A percentile compares a stretch with the other conserved stretches of the same genome.
Evolutionary conservation across 2,797 vertebrate species (phyloP).

Genomic region (Chanos chanos): DNA sequence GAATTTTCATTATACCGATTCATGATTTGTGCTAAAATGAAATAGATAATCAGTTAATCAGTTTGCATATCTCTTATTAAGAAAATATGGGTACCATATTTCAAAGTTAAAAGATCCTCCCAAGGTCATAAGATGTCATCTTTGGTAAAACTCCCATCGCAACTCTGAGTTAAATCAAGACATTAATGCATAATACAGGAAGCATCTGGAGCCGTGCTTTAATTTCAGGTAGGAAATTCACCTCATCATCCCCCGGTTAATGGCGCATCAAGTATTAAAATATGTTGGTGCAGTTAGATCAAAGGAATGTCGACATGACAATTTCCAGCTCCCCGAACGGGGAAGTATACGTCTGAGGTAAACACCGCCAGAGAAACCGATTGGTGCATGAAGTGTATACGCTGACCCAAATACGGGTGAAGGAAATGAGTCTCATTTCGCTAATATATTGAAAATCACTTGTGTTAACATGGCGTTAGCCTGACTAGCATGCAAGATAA

Average conservation of each 20-base stretch:
- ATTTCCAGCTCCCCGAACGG: slow-evolving; percentile 1
- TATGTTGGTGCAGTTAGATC: slow-evolving; percentile 24
- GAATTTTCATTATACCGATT: no score
- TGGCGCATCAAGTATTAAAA: slow-evolving; percentile 31
- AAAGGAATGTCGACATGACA: slow-evolving; percentile 26
- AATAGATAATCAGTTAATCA: no score
- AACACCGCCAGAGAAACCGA: not conserved
- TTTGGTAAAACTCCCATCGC: slow-evolving; percentile 41
- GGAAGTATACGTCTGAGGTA: not conserved
- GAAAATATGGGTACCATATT: no score
- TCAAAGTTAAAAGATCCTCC: slow-evolving; percentile 27
- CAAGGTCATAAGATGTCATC: slow-evolving; percentile 26
- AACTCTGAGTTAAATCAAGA: slow-evolving; percentile 31
- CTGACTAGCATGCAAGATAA: no score
- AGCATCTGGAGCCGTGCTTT: slow-evolving; percentile 26
- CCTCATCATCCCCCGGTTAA: slow-evolving; percentile 13
- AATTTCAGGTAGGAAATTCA: slow-evolving; percentile 28
- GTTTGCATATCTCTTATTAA: no score
- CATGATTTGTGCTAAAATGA: no score
- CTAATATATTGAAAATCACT: no score
- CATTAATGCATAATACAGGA: slow-evolving; percentile 42
- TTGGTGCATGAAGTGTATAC: not conserved
- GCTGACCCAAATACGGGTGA: no score
- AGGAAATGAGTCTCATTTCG: no score
- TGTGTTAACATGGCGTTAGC: not conserved